Base-by-base conservation (phyloP, 2,888 invertebrate species). In the Alentia gelatinosa region DNA sequence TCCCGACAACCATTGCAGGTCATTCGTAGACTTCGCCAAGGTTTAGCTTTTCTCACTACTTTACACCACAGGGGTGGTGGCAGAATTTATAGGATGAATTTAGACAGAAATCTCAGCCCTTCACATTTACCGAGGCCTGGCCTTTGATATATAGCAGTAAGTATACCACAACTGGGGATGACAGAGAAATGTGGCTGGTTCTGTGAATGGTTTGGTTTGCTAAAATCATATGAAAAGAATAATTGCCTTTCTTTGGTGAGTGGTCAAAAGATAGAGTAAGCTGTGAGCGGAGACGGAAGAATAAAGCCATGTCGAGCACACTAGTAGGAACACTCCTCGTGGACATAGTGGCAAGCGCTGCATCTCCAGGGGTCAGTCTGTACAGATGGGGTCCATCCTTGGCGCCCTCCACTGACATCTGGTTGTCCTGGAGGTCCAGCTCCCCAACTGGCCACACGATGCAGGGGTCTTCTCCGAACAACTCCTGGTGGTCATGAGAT, bases 381-480 rank as follows among this genome's bases (percentile, higher is more conserved):
- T 47, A 86, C 1, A 86, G 47, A 33, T 86, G 86, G 33, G 86
- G 86, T 39, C 83, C 83, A 19, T 86, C 30, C 30, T 12, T 30
- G 5, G 86, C 86, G 7, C 86, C 86, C 12, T 86, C 86, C 26
- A 86, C 47, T 9, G 86, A 86, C 50, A 86, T 86, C 47, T 42
- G 47, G 50, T 86, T 86, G 23, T 86, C 86, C 42, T 30, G 19
- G 19, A 47, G 86, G 4, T 86, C 86, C 0, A 50, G 86, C 15
- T 47, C 86, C 35, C 68, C 89, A 7, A 63, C 89, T 9, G 89
- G 89, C 89, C 89, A 89, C 68, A 89, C 89, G 12, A 89, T n/a
- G 39, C 56, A 63, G 9, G 89, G 30, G 0, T 19, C 12, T 9
- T 56, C 26, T 4, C 63, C 63, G 12, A 89, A 89, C 1, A 63